Evolutionary conservation across 2,113 vertebrate species (phyloP).

Genomic region (Oreocharis arfaki): DNA sequence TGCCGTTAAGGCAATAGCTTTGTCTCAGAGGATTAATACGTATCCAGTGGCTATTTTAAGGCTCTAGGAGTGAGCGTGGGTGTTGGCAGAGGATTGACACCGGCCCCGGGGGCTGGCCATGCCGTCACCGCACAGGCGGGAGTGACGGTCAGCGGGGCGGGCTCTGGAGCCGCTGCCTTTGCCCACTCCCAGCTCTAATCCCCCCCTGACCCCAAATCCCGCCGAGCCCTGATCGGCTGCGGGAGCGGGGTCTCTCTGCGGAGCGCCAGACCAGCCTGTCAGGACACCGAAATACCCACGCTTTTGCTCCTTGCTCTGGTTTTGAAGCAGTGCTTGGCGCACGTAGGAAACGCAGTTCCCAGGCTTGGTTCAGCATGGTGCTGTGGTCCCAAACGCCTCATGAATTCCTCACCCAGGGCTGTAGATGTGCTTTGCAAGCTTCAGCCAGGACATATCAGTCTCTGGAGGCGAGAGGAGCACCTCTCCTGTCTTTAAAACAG

Average conservation of each 20-base stretch:
- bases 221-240: rapidly evolving
- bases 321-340: not conserved
- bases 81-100: not conserved
- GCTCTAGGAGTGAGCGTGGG: not conserved
- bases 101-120: not conserved
- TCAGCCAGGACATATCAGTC: not conserved
- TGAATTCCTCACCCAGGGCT: not conserved
- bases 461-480: not conserved
- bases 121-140: rapidly evolving
- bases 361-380: not conserved
- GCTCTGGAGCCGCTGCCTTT: not conserved
- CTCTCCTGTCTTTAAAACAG: not conserved
- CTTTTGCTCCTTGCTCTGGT: not conserved
- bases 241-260: rapidly evolving
- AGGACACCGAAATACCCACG: too few relatives aligned
- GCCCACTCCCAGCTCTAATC: rapidly evolving
- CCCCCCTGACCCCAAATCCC: not conserved
- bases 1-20: not conserved
- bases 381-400: too few relatives aligned
- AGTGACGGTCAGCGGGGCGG: not conserved
- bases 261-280: not conserved
- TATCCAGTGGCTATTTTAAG: not conserved
- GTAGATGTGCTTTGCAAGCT: not conserved
- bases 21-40: not conserved
- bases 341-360: not conserved